Evolutionary conservation across 2,888 invertebrate genomes (phyloP).

Genomic region (Pandemis corylana): DNA sequence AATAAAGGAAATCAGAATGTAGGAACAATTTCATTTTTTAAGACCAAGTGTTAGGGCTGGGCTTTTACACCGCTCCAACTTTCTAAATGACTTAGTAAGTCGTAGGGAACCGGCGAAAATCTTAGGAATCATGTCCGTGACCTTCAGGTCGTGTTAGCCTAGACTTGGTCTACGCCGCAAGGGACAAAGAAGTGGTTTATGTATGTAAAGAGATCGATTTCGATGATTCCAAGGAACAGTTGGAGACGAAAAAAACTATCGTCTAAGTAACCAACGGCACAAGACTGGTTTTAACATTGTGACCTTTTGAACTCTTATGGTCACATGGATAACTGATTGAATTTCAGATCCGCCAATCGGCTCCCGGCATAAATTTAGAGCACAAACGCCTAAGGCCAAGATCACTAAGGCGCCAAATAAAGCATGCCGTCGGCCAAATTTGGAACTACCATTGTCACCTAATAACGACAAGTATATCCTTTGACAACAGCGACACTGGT

Average conservation of each 20-base stretch:
- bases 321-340: conserved; percentile 23
- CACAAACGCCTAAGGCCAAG: conserved; percentile 13
- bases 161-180: too few relatives aligned
- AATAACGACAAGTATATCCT: neutral
- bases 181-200: too few relatives aligned
- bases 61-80: too few relatives aligned
- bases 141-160: too few relatives aligned
- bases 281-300: neutral
- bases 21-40: too few relatives aligned
- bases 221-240: too few relatives aligned
- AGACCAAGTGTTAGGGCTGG: too few relatives aligned
- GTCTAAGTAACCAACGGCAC: neutral
- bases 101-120: too few relatives aligned
- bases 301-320: conserved; percentile 14
- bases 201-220: too few relatives aligned
- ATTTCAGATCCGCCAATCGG: conserved; percentile 37
- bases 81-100: too few relatives aligned
- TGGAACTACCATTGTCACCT: neutral
- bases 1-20: too few relatives aligned
- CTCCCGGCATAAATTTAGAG: conserved; percentile 33
- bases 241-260: neutral
- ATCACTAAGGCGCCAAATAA: neutral
- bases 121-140: too few relatives aligned
- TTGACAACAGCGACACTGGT: neutral
- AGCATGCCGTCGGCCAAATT: neutral